Percentiles rank a stretch among this genome's conserved stretches.
Evolutionary conservation across 2,797 vertebrate genomes (phyloP).

Genomic region (Propithecus deckenii): DNA sequence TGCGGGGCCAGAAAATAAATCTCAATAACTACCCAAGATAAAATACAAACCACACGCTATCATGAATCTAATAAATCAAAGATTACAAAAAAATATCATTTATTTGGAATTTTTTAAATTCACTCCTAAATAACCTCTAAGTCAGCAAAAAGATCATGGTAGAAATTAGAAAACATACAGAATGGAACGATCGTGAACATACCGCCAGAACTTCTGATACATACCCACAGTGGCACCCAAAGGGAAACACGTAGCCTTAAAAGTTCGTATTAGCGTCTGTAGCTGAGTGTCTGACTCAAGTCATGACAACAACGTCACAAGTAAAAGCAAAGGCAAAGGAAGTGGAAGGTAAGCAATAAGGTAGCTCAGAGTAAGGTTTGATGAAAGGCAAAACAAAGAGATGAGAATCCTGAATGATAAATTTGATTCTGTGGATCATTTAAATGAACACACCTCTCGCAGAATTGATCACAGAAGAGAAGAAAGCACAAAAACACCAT

Average conservation of each 20-base stretch:
- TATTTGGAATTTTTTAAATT: neutral
- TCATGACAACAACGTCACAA: neutral
- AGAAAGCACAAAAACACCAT: no score
- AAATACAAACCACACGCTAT: neutral
- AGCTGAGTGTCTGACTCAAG: neutral
- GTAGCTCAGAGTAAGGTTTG: neutral
- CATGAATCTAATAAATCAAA: neutral
- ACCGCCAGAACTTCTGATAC: no score
- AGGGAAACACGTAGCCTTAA: fast-evolving
- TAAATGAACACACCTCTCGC: neutral
- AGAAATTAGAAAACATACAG: neutral
- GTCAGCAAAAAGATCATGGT: neutral
- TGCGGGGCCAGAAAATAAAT: neutral
- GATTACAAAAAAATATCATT: neutral
- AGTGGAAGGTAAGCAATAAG: neutral
- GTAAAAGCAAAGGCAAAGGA: no score
- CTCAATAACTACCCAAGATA: neutral
- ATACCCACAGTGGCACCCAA: neutral
- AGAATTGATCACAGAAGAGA: neutral
- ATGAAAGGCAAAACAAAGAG: neutral
- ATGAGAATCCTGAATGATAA: neutral
- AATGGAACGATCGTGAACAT: neutral
- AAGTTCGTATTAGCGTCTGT: no score
- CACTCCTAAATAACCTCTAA: neutral
- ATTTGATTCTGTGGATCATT: no score